phyloP scores from a whole-genome alignment of 1,140 invertebrate species.

The Piezodorus guildinii region DNA sequence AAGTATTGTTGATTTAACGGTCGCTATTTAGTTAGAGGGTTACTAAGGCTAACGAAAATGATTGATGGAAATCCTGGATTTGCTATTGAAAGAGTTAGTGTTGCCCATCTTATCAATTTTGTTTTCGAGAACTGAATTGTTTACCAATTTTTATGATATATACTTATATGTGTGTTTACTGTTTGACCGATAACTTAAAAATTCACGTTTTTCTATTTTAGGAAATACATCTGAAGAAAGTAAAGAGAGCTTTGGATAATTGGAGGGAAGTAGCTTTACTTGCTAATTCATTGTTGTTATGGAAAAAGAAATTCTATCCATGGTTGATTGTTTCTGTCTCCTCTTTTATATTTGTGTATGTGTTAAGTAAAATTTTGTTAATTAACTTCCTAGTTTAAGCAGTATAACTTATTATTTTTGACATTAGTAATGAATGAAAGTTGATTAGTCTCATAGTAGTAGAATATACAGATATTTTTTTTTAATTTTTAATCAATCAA shows the following conservation, averaged over 20 bases:
- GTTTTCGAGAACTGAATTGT: background rate
- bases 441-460: no score
- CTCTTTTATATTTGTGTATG: conserved; percentile 49
- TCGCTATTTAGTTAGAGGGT: no score
- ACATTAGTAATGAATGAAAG: no score
- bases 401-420: no score
- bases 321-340: conserved; percentile 53
- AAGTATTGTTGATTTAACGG: no score
- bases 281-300: conserved; percentile 60
- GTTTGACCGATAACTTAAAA: background rate
- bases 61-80: conserved; percentile 9
- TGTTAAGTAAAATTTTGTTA: background rate
- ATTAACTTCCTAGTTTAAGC: no score
- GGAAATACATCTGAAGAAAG: conserved; percentile 41
- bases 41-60: background rate
- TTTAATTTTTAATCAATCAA: no score
- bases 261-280: conserved; percentile 67
- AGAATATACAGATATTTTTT: no score
- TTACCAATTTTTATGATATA: background rate
- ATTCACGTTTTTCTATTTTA: background rate
- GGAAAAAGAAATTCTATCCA: conserved; percentile 73
- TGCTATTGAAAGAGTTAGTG: conserved; percentile 3
- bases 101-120: background rate
- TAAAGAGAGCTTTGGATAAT: conserved; percentile 64
- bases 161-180: background rate